phyloP scores from a whole-genome alignment of 2,797 vertebrate species.

The Okamejei kenojei region DNA sequence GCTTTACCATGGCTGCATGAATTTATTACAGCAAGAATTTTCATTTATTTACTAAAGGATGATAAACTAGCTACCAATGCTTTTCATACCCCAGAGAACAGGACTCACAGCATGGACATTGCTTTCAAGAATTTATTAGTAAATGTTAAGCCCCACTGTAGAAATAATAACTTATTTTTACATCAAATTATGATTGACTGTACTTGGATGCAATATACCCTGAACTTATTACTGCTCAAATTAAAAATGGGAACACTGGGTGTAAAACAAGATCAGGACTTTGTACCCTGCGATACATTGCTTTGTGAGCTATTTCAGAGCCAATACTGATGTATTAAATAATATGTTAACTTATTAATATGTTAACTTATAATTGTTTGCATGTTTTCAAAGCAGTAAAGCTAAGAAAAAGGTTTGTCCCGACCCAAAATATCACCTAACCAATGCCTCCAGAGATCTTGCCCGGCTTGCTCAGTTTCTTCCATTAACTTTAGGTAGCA shows the following conservation, averaged over 20 bases:
- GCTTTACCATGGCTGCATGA: no score
- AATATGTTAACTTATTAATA: neutral
- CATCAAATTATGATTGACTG: slow-evolving; percentile 18
- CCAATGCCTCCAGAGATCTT: no score
- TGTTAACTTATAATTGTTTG: neutral
- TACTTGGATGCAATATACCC: slow-evolving; percentile 31
- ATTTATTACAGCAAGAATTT: neutral
- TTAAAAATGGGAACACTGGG: neutral
- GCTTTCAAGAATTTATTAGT: neutral
- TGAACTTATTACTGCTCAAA: slow-evolving; percentile 15
- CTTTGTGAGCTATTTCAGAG: neutral
- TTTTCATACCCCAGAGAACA: neutral
- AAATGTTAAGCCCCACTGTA: neutral
- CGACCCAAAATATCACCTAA: no score
- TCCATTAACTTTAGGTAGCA: neutral
- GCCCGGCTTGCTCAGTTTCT: no score
- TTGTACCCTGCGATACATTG: neutral
- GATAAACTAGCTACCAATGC: neutral
- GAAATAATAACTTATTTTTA: slow-evolving; percentile 13
- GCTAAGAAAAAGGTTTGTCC: neutral
- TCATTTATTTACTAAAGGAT: slow-evolving; percentile 26
- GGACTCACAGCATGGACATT: neutral
- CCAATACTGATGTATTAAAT: neutral
- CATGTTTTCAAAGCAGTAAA: no score
- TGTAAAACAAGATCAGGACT: neutral